These are phyloP conservation scores for Ceratitis capitata DNA, from an alignment of 1,140 invertebrate genomes.

Conservation along the genomic window DNA sequence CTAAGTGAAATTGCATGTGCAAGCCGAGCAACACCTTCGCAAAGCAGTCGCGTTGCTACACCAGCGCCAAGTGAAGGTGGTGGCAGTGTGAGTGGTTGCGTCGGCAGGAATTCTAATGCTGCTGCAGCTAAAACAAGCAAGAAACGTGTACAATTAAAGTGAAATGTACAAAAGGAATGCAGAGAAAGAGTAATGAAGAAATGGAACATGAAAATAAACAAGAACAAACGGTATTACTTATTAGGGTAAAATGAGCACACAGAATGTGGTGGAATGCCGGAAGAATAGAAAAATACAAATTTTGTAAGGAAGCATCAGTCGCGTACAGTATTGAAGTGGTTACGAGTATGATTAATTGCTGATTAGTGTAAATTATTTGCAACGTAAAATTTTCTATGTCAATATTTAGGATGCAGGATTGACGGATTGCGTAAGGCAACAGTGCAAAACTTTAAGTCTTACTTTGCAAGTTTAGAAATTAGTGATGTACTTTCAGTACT, in stretches of 20 bases:
- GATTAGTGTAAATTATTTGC: no score
- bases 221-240: neutral
- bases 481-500: no score
- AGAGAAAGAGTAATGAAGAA: neutral
- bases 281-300: no score
- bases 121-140: neutral
- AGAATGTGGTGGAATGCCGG: neutral
- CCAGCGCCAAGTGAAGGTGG: constrained; percentile 1
- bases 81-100: neutral
- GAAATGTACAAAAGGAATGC: neutral
- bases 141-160: neutral
- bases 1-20: neutral
- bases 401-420: no score
- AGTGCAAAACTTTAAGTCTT: no score
- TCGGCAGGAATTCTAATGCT: no score
- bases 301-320: no score
- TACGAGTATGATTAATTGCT: no score
- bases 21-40: neutral
- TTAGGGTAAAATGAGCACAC: neutral
- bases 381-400: no score
- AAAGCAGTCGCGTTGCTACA: neutral
- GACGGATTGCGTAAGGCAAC: no score
- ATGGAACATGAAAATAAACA: neutral
- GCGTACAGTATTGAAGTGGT: no score
- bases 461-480: no score